These are phyloP conservation scores for Physella acuta DNA, from an alignment of 1,140 invertebrate genomes.

Conservation along the genomic window DNA sequence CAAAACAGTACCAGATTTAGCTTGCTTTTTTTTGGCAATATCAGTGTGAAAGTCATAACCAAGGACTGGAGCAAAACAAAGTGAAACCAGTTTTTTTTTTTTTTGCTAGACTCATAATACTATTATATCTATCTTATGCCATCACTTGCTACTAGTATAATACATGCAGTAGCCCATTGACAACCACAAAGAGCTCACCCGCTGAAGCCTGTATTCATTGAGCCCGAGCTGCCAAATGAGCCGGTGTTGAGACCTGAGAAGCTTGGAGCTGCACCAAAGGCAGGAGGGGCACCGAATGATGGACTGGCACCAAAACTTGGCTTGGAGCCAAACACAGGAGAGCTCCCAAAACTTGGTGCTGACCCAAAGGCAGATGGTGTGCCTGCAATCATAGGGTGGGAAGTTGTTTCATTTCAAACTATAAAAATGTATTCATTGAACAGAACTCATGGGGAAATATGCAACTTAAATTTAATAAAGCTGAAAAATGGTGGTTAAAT, in stretches of 20 bases:
- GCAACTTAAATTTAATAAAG: neutral
- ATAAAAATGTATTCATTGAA: neutral
- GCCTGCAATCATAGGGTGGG: neutral
- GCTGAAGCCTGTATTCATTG: constrained; percentile 5
- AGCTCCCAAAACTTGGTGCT: constrained; percentile 17
- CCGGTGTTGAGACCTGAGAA: constrained; percentile 17
- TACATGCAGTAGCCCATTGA: too few species aligned
- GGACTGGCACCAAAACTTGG: constrained; percentile 34
- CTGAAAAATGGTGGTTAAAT: neutral
- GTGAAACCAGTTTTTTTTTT: too few species aligned
- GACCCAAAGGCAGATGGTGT: constrained; percentile 10
- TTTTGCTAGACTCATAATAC: too few species aligned
- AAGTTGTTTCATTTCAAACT: neutral
- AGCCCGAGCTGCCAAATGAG: neutral
- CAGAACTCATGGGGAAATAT: neutral
- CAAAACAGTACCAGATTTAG: too few species aligned
- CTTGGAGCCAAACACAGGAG: constrained; percentile 6
- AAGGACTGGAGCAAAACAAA: too few species aligned
- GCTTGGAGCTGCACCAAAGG: constrained; percentile 34
- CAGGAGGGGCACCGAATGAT: constrained; percentile 34
- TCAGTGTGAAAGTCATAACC: too few species aligned
- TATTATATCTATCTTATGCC: too few species aligned
- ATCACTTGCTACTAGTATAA: too few species aligned
- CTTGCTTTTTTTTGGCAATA: too few species aligned
- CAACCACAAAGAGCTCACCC: too few species aligned